Evolutionary conservation across 2,888 invertebrate species (phyloP).

Genomic region (Tinea pellionella): DNA sequence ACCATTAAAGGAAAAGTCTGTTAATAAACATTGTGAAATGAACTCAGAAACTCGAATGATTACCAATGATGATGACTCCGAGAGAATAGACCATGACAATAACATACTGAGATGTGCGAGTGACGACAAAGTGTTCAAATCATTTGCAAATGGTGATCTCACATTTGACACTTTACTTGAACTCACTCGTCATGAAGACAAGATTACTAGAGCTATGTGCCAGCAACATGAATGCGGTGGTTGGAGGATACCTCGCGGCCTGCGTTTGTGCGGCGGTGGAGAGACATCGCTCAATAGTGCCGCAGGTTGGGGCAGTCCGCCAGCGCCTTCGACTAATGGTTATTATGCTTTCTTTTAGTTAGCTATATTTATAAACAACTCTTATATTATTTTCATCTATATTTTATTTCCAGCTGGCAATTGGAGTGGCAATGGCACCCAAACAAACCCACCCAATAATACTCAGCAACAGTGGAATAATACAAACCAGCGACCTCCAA

Average conservation of each 20-base stretch:
- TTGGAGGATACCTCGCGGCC: slow-evolving; percentile 72
- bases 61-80: slow-evolving; percentile 43
- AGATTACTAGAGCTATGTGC: slow-evolving; percentile 32
- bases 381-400: slow-evolving; percentile 2
- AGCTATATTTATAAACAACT: too few species aligned
- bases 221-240: slow-evolving; percentile 34
- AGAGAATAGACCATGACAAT: slow-evolving; percentile 61
- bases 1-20: slow-evolving; percentile 55
- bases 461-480: slow-evolving; percentile 62
- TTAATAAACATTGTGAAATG: slow-evolving; percentile 33
- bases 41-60: slow-evolving; percentile 39
- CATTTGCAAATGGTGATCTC: slow-evolving; percentile 61
- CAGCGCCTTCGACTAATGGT: slow-evolving; percentile 75
- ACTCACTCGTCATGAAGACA: slow-evolving; percentile 42
- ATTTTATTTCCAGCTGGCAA: slow-evolving; percentile 42
- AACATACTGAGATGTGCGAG: slow-evolving; percentile 40
- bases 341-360: slow-evolving; percentile 21
- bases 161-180: slow-evolving; percentile 59
- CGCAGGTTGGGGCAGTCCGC: slow-evolving; percentile 83
- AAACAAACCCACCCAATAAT: slow-evolving; percentile 57
- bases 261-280: slow-evolving; percentile 81
- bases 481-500: slow-evolving; percentile 59
- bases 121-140: slow-evolving; percentile 34
- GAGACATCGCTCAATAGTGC: slow-evolving; percentile 84
- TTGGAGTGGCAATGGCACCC: slow-evolving; percentile 60